Evolutionary conservation across 2,113 vertebrate species (phyloP), one percentile per base, ranked within the genome.

Genomic region (Myiopsitta monachus): DNA sequence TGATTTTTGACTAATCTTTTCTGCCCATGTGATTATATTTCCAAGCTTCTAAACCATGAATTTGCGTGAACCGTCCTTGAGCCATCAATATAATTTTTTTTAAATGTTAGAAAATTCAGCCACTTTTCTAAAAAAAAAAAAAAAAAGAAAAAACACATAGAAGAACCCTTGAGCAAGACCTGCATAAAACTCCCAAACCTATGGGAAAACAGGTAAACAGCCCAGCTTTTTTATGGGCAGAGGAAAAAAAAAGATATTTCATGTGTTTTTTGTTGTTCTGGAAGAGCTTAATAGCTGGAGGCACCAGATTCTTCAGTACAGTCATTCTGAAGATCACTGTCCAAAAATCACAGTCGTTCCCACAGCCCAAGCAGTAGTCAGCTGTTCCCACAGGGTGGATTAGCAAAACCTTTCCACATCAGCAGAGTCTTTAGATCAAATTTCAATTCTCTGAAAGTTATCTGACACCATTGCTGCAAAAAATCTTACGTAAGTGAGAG

Each of bases 321-420:
- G 14, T 87, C 1, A 10, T 81, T 88, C 47, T 4, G 7, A 70
- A 74, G 38, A 79, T 49, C 2, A 0, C 18, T 46, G 74, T 92
- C 87, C 77, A 92, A 91, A 95, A 97, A 79, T 90, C 59, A 52
- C 80, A 85, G 66, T 76, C 2, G 1, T 82, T 95, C 39, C 81
- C 74, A 69, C 68, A 89, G 38, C 31, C n/a, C 28, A 85, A 63
- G 67, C 43, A 0, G 47, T 28, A 94, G 62, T 92, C 66, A 91
- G 38, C 39, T 91, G 54, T 83, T 96, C 75, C 67, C 75, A 80
- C 75, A 49, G 91, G 19, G 1, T 88, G 31, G 51, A 38, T 92
- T 67, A 92, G 18, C 49, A 92, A 95, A 92, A 92, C 13, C 31
- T 88, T 95, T 92, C 88, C 78, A 85, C 3, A 9, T 54, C 75